Conservation (phyloP, 2,797 vertebrate genomes). For the Aphelocoma californica region DNA sequence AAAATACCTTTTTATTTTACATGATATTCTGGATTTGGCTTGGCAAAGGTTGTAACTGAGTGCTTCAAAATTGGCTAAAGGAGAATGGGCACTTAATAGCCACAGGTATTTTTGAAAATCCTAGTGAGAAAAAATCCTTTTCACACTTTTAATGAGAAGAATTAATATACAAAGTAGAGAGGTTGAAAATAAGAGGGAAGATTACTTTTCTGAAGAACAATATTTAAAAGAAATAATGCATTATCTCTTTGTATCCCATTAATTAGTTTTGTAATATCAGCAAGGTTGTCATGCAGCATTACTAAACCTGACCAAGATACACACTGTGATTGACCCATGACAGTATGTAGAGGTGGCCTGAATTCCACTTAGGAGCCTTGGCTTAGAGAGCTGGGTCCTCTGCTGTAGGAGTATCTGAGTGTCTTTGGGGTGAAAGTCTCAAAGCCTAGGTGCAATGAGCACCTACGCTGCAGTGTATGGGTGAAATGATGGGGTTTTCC, state of each 20-base stretch:
- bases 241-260: neutral
- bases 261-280: neutral
- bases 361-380: neutral
- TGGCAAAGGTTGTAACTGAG: neutral
- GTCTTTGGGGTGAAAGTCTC: neutral
- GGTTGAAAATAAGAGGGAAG: neutral
- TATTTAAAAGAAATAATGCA: neutral
- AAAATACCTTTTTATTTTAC: neutral
- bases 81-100: neutral
- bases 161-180: neutral
- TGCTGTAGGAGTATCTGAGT: neutral
- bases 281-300: neutral
- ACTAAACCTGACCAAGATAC: neutral
- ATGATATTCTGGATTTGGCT: neutral
- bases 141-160: neutral
- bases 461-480: neutral
- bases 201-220: neutral
- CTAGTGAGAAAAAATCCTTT: neutral
- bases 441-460: neutral
- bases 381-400: neutral
- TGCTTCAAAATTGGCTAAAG: neutral
- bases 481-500: fast-evolving
- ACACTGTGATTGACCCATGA: neutral
- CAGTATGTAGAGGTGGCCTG: neutral
- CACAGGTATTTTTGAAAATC: neutral